Conservation (phyloP, 2,113 vertebrate species). For the Rhagologus leucostigma region DNA sequence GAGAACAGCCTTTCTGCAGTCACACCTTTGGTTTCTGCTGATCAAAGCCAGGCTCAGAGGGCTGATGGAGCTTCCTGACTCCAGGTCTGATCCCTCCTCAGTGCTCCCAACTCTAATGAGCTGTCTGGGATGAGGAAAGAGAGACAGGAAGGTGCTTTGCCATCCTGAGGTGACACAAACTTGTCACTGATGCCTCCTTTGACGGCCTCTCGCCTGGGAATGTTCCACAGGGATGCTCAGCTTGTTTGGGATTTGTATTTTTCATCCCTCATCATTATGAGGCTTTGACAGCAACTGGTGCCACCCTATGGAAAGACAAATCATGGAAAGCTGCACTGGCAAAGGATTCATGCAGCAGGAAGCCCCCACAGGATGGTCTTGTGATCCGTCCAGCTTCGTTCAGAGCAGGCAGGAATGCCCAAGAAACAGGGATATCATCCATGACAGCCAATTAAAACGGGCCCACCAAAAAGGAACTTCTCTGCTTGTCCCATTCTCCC, state of each 20-base stretch:
- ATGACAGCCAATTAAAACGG: not conserved
- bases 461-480: not conserved
- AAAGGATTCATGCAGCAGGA: not conserved
- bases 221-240: not conserved
- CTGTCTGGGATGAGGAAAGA: not conserved
- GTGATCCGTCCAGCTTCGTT: not conserved
- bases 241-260: not conserved
- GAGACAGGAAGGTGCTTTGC: not conserved
- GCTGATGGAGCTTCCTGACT: not conserved
- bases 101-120: conserved; percentile 5
- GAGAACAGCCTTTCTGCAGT: not conserved
- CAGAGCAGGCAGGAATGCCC: not conserved
- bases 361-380: not conserved
- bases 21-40: not conserved
- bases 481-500: not conserved
- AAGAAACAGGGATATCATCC: not conserved
- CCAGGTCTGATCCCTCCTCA: not conserved
- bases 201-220: not conserved
- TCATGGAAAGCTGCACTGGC: not conserved
- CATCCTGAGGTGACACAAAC: not conserved
- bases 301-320: not conserved
- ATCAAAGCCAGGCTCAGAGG: conserved; percentile 20
- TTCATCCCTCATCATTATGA: not conserved
- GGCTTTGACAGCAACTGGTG: not conserved
- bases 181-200: not conserved